Evolutionary conservation across 2,888 invertebrate genomes (phyloP).

Genomic region (Formica aserva): DNA sequence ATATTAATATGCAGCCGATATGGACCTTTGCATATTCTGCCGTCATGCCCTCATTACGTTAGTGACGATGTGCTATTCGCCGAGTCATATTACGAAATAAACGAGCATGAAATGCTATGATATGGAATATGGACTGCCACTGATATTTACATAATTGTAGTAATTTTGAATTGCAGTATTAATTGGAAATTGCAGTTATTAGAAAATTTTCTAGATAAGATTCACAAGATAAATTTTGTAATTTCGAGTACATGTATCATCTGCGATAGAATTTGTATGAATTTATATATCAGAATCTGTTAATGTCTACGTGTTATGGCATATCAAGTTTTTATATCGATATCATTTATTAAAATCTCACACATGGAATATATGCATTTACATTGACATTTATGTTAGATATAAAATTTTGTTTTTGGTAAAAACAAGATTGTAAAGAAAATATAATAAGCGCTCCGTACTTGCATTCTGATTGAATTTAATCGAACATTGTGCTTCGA

Average conservation of each 20-base stretch:
- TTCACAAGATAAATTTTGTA: background rate
- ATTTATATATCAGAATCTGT: background rate
- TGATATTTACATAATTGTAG: conserved; percentile 78
- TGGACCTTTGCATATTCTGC: conserved; percentile 59
- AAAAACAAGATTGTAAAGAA: background rate
- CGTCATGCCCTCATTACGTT: conserved; percentile 61
- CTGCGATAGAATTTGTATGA: background rate
- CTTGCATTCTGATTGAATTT: conserved; percentile 19
- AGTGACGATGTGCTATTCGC: conserved; percentile 77
- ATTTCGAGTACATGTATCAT: background rate
- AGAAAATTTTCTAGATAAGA: conserved; percentile 32
- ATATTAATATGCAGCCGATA: conserved; percentile 65
- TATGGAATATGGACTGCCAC: conserved; percentile 69
- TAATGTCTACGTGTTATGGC: too few relatives aligned
- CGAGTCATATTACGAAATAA: conserved; percentile 79
- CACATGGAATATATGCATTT: background rate
- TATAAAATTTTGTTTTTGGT: background rate
- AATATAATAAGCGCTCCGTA: conserved; percentile 6
- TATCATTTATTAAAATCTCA: conserved; percentile 18
- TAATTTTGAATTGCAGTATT: conserved; percentile 60
- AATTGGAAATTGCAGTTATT: conserved; percentile 38
- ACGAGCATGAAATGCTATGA: conserved; percentile 70
- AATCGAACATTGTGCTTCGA: conserved; percentile 39
- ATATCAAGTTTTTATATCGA: background rate
- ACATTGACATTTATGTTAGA: conserved; percentile 4